These are phyloP conservation scores for Gerris lacustris DNA, from an alignment of 2,888 invertebrate genomes.

Conservation along the genomic window DNA sequence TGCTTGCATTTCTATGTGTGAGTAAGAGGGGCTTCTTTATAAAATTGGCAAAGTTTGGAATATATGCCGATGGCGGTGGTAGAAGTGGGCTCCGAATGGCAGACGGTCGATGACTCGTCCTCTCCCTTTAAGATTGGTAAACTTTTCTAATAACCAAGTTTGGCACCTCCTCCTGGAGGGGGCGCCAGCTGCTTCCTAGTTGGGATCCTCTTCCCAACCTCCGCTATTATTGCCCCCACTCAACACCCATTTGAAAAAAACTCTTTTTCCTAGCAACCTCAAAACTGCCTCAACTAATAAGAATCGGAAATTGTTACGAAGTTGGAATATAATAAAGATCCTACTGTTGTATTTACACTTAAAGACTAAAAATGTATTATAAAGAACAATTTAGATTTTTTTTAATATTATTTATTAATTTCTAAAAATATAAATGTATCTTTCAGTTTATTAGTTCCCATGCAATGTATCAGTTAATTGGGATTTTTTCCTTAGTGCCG, in stretches of 20 bases:
- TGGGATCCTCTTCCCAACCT: background rate
- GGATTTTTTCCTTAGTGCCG: no score
- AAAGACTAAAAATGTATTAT: no score
- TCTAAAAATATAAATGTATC: no score
- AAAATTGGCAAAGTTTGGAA: slow-evolving; percentile 1
- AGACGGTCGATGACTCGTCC: background rate
- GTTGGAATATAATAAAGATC: no score
- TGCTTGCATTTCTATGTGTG: no score
- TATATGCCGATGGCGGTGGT: background rate
- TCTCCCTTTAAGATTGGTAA: background rate
- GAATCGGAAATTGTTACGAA: no score
- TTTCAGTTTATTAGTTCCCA: no score
- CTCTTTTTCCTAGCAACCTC: background rate
- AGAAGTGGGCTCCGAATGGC: background rate
- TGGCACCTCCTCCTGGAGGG: background rate
- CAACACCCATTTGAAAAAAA: background rate
- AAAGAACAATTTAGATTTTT: no score
- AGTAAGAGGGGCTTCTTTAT: background rate
- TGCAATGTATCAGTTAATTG: no score
- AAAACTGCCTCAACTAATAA: no score
- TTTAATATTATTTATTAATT: no score
- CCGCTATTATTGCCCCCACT: background rate
- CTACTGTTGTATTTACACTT: no score
- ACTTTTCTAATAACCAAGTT: slow-evolving; percentile 5
- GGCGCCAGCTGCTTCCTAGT: background rate